Base-by-base conservation (phyloP, 2,113 vertebrate genomes). In the Emberiza fucata region DNA sequence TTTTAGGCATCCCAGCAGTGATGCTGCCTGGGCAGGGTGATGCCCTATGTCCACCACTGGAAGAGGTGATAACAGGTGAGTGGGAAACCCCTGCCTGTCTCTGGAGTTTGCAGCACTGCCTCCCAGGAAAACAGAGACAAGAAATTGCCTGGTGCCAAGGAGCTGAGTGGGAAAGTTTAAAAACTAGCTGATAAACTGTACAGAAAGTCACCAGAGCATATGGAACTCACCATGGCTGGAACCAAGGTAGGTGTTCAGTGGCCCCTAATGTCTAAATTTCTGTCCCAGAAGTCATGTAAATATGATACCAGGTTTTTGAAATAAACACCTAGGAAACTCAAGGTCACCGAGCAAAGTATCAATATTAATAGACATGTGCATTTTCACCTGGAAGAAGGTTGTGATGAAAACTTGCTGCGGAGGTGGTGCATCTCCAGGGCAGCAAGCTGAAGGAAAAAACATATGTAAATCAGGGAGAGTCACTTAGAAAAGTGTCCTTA, bases 371-470 rank as follows among this genome's bases (percentile, higher is more conserved):
- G 37, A 31, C 12, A 10, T 3, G 14, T 50, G 18, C 14, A 20
- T 3, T 6, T 33, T 56, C 45, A 63, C 37, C 42, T 79, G 78
- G 53, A 47, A 44, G 57, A 57, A 68, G 35, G 8, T 37, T 47
- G 16, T 15, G 39, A 54, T 23, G 28, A 22, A 11, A 39, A 3
- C 40, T 73, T 47, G 60, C 68, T 73, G 70, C 0, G 0, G 61
- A 61, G 33, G 14, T 83, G 39, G 4, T 76, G 28, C 28, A 28
- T 51, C 39, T 48, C 27, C 48, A 66, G 63, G 6, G 37, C 59
- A 71, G 27, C 12, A 29, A 45, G 19, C 14, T 51, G 86, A 65
- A 86, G 79, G 65, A 77, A 86, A 47, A 86, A 60, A 78, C 0
- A 1, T 13, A 9, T 35, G 31, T 48, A 47, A 48, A 81, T n/a